Evolutionary conservation across 2,797 vertebrate species (phyloP).

Genomic region (Parauchenoglanis punctatus): DNA sequence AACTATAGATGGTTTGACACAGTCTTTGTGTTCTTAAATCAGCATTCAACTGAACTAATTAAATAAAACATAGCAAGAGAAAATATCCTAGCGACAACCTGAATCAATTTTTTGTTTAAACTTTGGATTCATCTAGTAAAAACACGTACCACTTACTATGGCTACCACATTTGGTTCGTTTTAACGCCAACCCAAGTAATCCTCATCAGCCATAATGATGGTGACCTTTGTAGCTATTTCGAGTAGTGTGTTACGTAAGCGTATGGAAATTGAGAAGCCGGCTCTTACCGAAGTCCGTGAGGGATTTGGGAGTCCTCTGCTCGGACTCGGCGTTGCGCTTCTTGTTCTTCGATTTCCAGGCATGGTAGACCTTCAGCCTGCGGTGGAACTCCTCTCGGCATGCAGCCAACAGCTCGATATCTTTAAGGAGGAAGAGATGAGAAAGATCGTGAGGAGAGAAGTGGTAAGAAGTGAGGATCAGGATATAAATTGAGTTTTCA

Average conservation of each 20-base stretch:
- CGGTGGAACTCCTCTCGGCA: constrained; percentile 99
- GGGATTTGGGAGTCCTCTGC: constrained; percentile 92
- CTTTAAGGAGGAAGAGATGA: constrained; percentile 66
- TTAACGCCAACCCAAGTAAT: not conserved
- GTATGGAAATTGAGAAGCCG: not conserved
- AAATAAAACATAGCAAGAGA: not conserved
- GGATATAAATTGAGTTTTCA: constrained; percentile 27
- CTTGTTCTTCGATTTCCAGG: constrained; percentile 99
- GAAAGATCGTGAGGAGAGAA: not conserved
- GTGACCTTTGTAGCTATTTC: not conserved
- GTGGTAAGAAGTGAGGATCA: not conserved
- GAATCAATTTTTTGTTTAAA: not conserved
- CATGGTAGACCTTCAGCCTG: constrained; percentile 95
- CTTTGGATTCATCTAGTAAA: not conserved
- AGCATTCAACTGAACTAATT: not conserved
- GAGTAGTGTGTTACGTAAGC: not conserved
- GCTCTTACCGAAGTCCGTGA: constrained; percentile 90
- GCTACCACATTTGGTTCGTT: not conserved
- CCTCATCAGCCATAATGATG: not conserved
- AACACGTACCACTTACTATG: not conserved
- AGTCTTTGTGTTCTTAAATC: not conserved
- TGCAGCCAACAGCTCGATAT: constrained; percentile 93
- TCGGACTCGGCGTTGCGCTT: constrained; percentile 89
- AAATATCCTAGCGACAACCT: not conserved
- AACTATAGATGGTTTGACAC: not conserved